Evolutionary conservation across 2,888 invertebrate genomes (phyloP).

Genomic region (Lithosia quadra): DNA sequence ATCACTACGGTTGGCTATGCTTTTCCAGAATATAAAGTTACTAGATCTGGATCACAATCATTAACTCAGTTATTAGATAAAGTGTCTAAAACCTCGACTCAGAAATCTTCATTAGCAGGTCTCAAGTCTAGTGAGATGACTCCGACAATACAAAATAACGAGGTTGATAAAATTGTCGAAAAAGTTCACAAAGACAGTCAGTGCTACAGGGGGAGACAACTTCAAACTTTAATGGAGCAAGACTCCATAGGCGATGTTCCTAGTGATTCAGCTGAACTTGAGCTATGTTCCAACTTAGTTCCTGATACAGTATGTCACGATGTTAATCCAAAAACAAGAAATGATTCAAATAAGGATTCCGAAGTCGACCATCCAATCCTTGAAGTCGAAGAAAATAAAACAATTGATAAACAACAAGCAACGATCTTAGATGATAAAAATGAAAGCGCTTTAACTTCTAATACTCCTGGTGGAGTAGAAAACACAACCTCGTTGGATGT

Average conservation of each 20-base stretch:
- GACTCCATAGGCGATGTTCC: slow-evolving; percentile 8
- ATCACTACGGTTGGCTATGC: slow-evolving; percentile 74
- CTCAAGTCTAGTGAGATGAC: not conserved
- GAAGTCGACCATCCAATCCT: not conserved
- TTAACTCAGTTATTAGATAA: slow-evolving; percentile 35
- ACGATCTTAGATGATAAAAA: slow-evolving; percentile 16
- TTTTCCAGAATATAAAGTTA: slow-evolving; percentile 56
- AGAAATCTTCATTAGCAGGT: slow-evolving; percentile 4
- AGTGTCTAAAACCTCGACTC: slow-evolving; percentile 10
- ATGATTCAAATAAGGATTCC: slow-evolving; percentile 6
- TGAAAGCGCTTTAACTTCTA: slow-evolving; percentile 10
- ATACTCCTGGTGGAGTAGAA: slow-evolving; percentile 52
- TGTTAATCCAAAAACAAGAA: not conserved
- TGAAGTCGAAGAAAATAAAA: not conserved
- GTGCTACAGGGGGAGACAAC: slow-evolving; percentile 41
- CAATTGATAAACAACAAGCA: not conserved
- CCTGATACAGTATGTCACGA: not conserved
- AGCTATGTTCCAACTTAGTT: not conserved
- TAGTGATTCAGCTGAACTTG: not conserved
- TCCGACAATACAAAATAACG: not conserved
- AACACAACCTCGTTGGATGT: slow-evolving; percentile 76
- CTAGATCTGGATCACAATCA: slow-evolving; percentile 31
- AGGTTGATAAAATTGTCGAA: slow-evolving; percentile 11
- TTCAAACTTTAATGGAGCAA: slow-evolving; percentile 22
- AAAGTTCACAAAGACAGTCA: slow-evolving; percentile 47